Evolutionary conservation across 2,888 invertebrate species (phyloP).

Genomic region (Drosophila anomalata): DNA sequence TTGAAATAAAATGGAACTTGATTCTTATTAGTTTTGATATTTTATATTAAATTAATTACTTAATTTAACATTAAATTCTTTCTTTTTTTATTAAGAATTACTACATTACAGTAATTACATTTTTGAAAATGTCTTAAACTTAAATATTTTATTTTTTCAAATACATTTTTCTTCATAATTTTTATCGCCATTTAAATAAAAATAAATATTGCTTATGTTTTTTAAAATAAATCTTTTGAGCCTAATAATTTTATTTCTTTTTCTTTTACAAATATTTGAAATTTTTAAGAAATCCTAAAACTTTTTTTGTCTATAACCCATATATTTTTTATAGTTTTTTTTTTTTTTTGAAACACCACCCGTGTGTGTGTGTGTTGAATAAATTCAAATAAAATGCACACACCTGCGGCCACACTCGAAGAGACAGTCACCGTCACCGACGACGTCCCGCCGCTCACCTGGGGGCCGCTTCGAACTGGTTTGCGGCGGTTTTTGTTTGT

Average conservation of each 20-base stretch:
- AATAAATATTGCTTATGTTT: too few species aligned
- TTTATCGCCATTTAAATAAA: too few species aligned
- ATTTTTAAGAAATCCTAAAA: background rate
- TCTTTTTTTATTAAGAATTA: too few species aligned
- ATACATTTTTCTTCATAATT: too few species aligned
- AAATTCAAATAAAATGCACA: slow-evolving; percentile 17
- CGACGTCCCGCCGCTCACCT: slow-evolving; percentile 15
- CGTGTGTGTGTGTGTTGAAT: slow-evolving; percentile 3
- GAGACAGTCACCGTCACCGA: slow-evolving; percentile 12
- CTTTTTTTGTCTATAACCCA: background rate
- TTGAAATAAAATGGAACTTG: background rate
- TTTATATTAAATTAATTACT: background rate
- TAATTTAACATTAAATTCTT: background rate
- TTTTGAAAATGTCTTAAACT: too few species aligned
- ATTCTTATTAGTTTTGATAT: too few species aligned
- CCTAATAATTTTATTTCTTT: too few species aligned
- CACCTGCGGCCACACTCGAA: slow-evolving; percentile 44
- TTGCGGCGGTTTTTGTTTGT: slow-evolving; percentile 62
- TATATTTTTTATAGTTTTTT: background rate
- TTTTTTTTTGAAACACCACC: background rate
- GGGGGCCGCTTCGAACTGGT: slow-evolving; percentile 72
- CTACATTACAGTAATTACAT: too few species aligned
- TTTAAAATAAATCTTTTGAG: too few species aligned
- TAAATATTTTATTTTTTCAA: too few species aligned
- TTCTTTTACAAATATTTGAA: background rate